Evolutionary conservation across 1,140 invertebrate genomes (phyloP).

Genomic region (Pseudomyrmex concolor): DNA sequence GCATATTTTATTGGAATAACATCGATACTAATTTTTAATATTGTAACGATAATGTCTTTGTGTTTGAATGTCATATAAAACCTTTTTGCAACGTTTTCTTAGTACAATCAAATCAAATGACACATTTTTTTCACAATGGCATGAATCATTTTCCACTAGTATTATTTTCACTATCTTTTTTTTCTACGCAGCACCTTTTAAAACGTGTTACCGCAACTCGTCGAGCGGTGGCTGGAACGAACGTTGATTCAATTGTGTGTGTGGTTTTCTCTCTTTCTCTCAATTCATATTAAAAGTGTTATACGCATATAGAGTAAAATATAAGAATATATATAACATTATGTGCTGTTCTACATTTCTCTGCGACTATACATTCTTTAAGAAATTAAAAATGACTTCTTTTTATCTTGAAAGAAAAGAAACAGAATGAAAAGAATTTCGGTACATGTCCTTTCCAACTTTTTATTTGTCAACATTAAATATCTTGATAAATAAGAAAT

Average conservation of each 20-base stretch:
- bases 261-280: too few relatives aligned
- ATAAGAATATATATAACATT: not conserved
- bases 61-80: not conserved
- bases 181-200: constrained; percentile 10
- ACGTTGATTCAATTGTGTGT: constrained; percentile 6
- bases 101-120: constrained; percentile 6
- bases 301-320: not conserved
- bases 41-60: not conserved
- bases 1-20: not conserved
- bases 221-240: not conserved
- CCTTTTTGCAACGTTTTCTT: not conserved
- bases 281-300: too few relatives aligned
- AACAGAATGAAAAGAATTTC: not conserved
- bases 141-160: constrained; percentile 1
- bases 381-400: constrained; percentile 1
- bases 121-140: not conserved
- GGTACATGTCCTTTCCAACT: constrained; percentile 23
- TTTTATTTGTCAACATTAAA: constrained; percentile 28
- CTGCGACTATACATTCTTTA: not conserved
- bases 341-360: not conserved
- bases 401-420: not conserved
- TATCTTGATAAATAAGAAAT: not conserved
- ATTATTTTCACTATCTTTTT: constrained; percentile 45
- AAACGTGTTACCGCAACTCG: constrained; percentile 9
- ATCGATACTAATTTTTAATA: not conserved